Evolutionary conservation across 2,113 vertebrate species (phyloP), one percentile per base, ranked within the genome.

Genomic region (Amblyornis subalaris): DNA sequence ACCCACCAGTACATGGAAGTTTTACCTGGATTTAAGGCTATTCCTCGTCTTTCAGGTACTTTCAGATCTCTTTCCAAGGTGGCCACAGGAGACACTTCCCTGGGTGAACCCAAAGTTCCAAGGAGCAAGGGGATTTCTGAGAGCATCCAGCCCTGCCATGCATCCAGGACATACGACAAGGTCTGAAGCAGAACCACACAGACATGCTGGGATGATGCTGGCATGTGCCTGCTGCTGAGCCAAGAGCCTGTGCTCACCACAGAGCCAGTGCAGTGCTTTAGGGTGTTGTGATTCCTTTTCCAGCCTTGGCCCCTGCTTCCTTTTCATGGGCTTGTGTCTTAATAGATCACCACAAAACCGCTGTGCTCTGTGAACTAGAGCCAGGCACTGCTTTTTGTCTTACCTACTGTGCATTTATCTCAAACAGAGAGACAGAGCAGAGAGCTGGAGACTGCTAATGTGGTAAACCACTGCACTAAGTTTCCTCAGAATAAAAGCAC

Each of bases 1-100:
- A 54, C 16, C 6, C 5, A 2, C 3, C 9, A 47, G 14, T 26
- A 47, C 0, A 0, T n/a, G 21, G 29, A 50, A 14, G 7, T 72
- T 71, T 76, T 33, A 22, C n/a, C 48, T 33, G 28, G 21, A 38
- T 50, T 82, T 31, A 51, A 67, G 14, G 14, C 16, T 90, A 8
- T 61, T 87, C 17, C 20, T 77, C 21, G 25, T 85, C 18, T 78
- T 36, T 23, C 25, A 58, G 14, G 21, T 45, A 23, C 20, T 57
- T 42, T 19, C 6, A 42, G 44, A 24, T 28, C 25, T 61, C 31
- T 90, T 66, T 71, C 28, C 24, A 15, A 25, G 42, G 25, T 42
- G 20, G 10, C 28, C 24, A 4, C 3, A 70, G 51, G 35, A 85
- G 28, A 61, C 19, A 9, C 3, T 78, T 77, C n/a, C 18, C 31